Evolutionary conservation across 2,113 vertebrate genomes (phyloP), one percentile per base, ranked within the genome.

Genomic region (Aspidoscelis tigris): DNA sequence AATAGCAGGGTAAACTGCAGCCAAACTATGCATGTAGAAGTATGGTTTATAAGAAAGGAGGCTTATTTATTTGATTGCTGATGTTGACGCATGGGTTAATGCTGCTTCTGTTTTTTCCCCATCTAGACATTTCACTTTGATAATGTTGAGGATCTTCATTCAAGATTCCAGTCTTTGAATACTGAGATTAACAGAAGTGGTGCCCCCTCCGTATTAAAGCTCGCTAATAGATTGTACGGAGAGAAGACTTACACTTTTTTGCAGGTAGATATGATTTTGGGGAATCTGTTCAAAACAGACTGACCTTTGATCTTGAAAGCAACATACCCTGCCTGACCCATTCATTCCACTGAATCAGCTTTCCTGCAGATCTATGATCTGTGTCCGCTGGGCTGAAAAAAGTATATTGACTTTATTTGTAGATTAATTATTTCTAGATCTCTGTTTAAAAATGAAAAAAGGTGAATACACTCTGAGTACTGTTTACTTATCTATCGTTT

Each of bases 201-300:
- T 50, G 91, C 94, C 2, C 93, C 96, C 1, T 97, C 97, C 82
- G 92, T 96, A 76, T 92, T 99, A 79, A 97, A 96, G 86, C 88
- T 98, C 10, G 98, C 98, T 84, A 99, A 94, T 71, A 96, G 96
- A 21, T 93, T 99, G 3, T 99, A 97, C 33, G 98, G 97, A 90
- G 98, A 99, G 88, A 96, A 96, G 53, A 96, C 95, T 0, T 96
- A 94, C 75, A 87, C 84, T 75, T 98, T 99, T 91, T 95, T 98
- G 69, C 84, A 93, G 0, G 99, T 99, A 90, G 12, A 16, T 61
- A 61, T 61, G 18, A 14, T 18, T 61, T 61, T 61, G 58, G 58
- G 18, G 4, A 61, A 61, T 4, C 18, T 18, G 18, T 61, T 61
- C 14, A 61, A 1, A 41, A 71, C 3, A 26, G 33, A 39, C 55